These are phyloP conservation scores for Cyprinodon diabolis DNA, from an alignment of 2,797 vertebrate species.

Conservation along the genomic window DNA sequence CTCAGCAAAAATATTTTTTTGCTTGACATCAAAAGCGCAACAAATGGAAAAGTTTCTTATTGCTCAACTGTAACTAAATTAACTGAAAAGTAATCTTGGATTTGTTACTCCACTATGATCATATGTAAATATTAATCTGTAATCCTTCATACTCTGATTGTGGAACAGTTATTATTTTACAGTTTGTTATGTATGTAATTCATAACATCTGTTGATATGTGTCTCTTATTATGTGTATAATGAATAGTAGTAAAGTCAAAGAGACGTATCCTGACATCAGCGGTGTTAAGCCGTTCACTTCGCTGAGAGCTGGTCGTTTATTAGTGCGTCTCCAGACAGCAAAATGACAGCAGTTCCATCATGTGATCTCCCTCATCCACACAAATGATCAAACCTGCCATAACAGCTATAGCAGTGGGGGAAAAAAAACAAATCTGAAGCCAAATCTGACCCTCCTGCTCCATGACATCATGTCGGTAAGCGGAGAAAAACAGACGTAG, in stretches of 20 bases:
- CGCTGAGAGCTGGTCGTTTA: conserved; percentile 37
- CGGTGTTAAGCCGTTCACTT: conserved; percentile 79
- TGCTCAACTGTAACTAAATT: not conserved
- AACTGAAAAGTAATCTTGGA: too few relatives aligned
- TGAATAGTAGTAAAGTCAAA: not conserved
- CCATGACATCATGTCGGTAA: conserved; percentile 50
- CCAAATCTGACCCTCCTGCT: conserved; percentile 50
- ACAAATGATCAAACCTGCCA: conserved; percentile 15
- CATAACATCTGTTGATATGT: not conserved
- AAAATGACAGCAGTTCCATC: conserved; percentile 74
- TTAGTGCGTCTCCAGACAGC: conserved; percentile 75
- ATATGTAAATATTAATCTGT: too few relatives aligned
- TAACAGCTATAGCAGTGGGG: conserved; percentile 22
- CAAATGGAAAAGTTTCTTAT: not conserved
- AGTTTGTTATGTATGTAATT: too few relatives aligned
- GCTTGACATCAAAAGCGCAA: not conserved
- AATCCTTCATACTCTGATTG: too few relatives aligned
- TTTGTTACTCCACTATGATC: too few relatives aligned
- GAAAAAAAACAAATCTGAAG: conserved; percentile 44
- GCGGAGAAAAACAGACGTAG: conserved; percentile 35
- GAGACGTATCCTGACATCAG: conserved; percentile 45
- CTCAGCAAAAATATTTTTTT: not conserved
- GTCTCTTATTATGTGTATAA: not conserved
- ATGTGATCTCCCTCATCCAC: not conserved
- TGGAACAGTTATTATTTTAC: too few relatives aligned